These are phyloP conservation scores for Diplodus puntazzo DNA, from an alignment of 2,797 vertebrate species.

Conservation along the genomic window DNA sequence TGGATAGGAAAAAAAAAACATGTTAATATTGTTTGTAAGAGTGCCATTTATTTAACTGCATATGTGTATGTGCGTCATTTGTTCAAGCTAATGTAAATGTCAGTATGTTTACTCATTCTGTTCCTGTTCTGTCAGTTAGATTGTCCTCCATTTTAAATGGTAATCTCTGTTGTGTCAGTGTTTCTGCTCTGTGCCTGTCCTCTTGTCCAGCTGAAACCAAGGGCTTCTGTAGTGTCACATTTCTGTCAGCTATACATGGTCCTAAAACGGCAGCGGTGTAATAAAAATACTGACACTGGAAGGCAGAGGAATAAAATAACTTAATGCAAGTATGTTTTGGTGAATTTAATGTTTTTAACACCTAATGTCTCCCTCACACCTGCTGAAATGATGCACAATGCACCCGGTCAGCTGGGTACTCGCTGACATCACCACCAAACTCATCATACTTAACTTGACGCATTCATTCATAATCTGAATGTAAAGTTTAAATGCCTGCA, in stretches of 20 bases:
- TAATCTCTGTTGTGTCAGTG: constrained; percentile 28
- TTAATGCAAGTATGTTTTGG: constrained; percentile 50
- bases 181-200: constrained; percentile 53
- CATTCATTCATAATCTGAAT: neutral
- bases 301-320: constrained; percentile 74
- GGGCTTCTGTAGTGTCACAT: constrained; percentile 53
- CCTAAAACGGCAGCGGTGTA: constrained; percentile 42
- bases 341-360: constrained; percentile 1
- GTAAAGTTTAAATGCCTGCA: too few relatives aligned
- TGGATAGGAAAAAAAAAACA: constrained; percentile 13
- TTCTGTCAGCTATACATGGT: constrained; percentile 32
- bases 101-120: constrained; percentile 47
- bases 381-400: neutral
- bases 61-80: constrained; percentile 36
- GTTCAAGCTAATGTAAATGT: constrained; percentile 49
- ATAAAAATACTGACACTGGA: constrained; percentile 60
- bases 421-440: neutral
- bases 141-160: constrained; percentile 48
- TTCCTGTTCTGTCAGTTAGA: constrained; percentile 38
- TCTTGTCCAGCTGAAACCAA: constrained; percentile 61
- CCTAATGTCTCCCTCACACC: neutral
- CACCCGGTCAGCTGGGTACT: neutral
- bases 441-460: neutral
- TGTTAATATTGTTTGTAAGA: constrained; percentile 48
- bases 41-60: constrained; percentile 78